These are phyloP conservation scores for Anticlea derivata DNA, from an alignment of 2,888 invertebrate species.

Conservation along the genomic window DNA sequence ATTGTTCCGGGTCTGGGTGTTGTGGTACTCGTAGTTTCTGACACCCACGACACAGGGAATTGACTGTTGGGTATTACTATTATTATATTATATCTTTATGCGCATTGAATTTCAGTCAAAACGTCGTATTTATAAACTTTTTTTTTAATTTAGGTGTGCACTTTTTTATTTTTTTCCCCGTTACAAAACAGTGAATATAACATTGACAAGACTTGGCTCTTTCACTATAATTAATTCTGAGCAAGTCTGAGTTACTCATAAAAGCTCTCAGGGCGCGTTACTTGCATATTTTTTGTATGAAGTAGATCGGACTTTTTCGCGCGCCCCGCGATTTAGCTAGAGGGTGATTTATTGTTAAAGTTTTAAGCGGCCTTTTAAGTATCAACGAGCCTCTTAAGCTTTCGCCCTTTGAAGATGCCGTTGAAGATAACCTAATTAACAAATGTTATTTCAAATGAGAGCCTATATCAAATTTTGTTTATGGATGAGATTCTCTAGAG, in stretches of 20 bases:
- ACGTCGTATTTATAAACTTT: too few species aligned
- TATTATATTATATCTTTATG: too few species aligned
- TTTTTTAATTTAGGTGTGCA: too few species aligned
- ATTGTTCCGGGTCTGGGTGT: too few species aligned
- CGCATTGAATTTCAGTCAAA: too few species aligned
- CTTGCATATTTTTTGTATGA: slow-evolving; percentile 81
- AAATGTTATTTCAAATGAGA: slow-evolving; percentile 73
- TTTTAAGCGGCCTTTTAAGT: slow-evolving; percentile 79
- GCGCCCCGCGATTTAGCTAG: slow-evolving; percentile 69
- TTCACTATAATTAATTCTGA: slow-evolving; percentile 73
- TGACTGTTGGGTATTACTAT: too few species aligned
- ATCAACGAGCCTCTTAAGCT: slow-evolving; percentile 77
- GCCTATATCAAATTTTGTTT: slow-evolving; percentile 73
- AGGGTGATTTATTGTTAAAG: slow-evolving; percentile 82
- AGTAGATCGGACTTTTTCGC: slow-evolving; percentile 67
- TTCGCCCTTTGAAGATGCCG: slow-evolving; percentile 77
- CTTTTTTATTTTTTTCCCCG: background rate
- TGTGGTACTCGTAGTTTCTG: too few species aligned
- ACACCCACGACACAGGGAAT: too few species aligned
- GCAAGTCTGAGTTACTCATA: slow-evolving; percentile 67
- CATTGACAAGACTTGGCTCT: slow-evolving; percentile 34
- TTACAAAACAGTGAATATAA: slow-evolving; percentile 29
- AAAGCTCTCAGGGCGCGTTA: slow-evolving; percentile 80
- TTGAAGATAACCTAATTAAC: slow-evolving; percentile 82
- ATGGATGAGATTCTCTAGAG: too few species aligned